Evolutionary conservation across 2,797 vertebrate species (phyloP).

Genomic region (Tragelaphus eurycerus): DNA sequence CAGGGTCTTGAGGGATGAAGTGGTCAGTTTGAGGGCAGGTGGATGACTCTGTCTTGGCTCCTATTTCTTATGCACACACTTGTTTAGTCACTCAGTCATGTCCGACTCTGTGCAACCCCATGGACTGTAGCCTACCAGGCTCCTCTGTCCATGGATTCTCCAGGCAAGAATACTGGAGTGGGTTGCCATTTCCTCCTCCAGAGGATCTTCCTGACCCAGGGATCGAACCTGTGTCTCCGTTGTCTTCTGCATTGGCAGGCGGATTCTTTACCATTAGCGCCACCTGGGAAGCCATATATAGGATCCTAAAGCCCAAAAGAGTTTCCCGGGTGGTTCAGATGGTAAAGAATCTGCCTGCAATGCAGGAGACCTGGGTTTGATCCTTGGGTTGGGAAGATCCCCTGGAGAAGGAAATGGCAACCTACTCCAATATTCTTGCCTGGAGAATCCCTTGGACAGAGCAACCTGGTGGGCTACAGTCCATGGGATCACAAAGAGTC

Average conservation of each 20-base stretch:
- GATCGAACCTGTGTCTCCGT: accelerated
- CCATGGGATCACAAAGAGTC: background rate
- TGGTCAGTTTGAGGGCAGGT: background rate
- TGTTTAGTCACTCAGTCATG: background rate
- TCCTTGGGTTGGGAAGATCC: background rate
- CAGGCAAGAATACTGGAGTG: background rate
- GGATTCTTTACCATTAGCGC: background rate
- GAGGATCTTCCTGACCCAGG: background rate
- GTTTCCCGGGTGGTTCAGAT: background rate
- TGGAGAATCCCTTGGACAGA: background rate
- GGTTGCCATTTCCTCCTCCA: background rate
- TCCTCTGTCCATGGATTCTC: background rate
- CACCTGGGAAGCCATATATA: background rate
- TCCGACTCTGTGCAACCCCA: background rate
- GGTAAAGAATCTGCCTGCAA: background rate
- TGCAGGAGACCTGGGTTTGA: background rate
- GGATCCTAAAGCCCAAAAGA: background rate
- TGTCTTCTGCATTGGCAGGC: background rate
- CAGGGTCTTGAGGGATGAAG: background rate
- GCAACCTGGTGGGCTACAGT: background rate
- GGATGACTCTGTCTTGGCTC: background rate
- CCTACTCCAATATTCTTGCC: background rate
- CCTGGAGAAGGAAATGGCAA: background rate
- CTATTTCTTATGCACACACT: background rate
- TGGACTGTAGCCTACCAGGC: background rate